These are phyloP conservation scores for Cotesia chilonis DNA, from an alignment of 1,140 invertebrate genomes.

Conservation along the genomic window DNA sequence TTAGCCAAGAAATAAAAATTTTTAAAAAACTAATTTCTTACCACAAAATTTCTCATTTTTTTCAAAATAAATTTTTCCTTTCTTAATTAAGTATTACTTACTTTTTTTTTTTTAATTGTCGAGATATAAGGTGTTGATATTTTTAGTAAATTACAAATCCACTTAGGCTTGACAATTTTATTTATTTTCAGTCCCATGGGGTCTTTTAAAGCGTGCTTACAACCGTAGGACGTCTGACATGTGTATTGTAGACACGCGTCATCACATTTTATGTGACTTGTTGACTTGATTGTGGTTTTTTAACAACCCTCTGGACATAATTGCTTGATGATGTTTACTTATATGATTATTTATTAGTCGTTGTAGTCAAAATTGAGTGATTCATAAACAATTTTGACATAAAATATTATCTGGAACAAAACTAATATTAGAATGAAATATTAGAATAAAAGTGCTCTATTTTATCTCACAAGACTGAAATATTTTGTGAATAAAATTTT, in stretches of 20 bases:
- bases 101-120: not conserved
- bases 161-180: not conserved
- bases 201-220: not conserved
- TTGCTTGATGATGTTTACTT: not conserved
- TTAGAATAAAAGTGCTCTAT: too few relatives aligned
- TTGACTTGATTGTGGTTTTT: constrained; percentile 15
- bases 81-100: not conserved
- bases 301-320: not conserved
- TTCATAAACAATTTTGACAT: not conserved
- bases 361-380: not conserved
- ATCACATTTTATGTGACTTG: constrained; percentile 4
- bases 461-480: too few relatives aligned
- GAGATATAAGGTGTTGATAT: not conserved
- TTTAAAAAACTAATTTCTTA: not conserved
- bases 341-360: not conserved
- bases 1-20: not conserved
- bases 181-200: not conserved
- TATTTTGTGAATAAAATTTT: too few relatives aligned
- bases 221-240: not conserved
- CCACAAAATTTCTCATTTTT: too few relatives aligned
- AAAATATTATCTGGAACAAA: too few relatives aligned
- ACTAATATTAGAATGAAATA: too few relatives aligned
- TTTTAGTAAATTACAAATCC: not conserved
- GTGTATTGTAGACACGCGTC: not conserved
- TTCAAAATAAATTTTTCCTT: not conserved